These are phyloP conservation scores for Bugula neritina DNA, from an alignment of 2,888 invertebrate species.

Conservation along the genomic window DNA sequence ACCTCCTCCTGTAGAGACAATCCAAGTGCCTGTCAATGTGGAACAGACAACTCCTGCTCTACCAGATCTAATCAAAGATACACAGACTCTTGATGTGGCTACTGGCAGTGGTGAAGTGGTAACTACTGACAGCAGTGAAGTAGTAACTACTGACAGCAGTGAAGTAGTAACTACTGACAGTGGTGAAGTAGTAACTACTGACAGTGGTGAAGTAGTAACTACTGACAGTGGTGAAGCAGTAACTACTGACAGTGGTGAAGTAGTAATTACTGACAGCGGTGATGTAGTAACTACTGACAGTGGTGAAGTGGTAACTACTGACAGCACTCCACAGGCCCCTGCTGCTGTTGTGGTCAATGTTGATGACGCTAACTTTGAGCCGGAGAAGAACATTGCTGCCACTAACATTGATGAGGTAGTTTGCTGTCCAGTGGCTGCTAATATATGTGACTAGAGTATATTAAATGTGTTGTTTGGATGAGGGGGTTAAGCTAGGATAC, in stretches of 20 bases:
- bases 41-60: neutral
- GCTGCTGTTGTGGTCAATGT: slow-evolving; percentile 20
- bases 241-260: neutral
- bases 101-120: no score
- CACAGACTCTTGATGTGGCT: neutral
- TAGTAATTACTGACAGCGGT: neutral
- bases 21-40: neutral
- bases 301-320: neutral
- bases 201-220: neutral
- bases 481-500: no score
- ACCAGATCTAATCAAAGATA: neutral
- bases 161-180: neutral
- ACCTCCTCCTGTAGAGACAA: neutral
- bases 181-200: no score
- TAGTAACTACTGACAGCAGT: no score
- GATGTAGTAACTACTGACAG: neutral
- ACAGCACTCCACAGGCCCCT: neutral
- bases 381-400: neutral
- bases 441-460: no score
- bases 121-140: neutral
- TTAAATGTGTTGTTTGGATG: no score
- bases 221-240: no score
- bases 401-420: neutral
- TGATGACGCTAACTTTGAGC: slow-evolving; percentile 19
- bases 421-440: no score